Base-by-base conservation (phyloP, 2,113 vertebrate genomes). In the Heliornis fulica region DNA sequence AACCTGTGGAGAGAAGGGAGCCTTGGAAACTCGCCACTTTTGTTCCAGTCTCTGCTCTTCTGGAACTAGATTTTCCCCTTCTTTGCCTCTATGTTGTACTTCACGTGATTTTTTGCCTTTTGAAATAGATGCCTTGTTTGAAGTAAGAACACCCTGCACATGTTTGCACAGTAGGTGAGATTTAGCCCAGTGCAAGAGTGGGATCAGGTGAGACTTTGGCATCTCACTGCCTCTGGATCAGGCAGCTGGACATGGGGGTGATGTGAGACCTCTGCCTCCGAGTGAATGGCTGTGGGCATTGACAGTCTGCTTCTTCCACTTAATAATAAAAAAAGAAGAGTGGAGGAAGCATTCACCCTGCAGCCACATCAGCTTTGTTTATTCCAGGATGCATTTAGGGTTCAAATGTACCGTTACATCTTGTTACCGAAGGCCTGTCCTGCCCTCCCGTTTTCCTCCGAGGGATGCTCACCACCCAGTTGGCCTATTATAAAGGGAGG, bases 201-300 rank as follows among this genome's bases (percentile, higher is more conserved):
- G 15, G 56, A 29, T 6, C 6, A 12, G 21, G 36, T 56, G 59
- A 74, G 65, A 21, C 45, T 59, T 77, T 41, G 57, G 72, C 54
- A 15, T 34, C 2, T 1, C 48, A 1, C n/a, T 0, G 0, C 26
- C 32, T 64, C 43, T 0, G 0, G 48, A 32, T 68, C 72, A 40
- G 53, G 10, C 79, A 22, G 61, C 9, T 0, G 2, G 65, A 17
- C 29, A n/a, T 0, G 0, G 13, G 51, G 46, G 22, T 74, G 92
- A 20, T 0, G 5, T 32, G 41, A 22, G 77, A 51, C 25, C 46
- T 59, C 53, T 89, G 66, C 43, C 48, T 66, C 17, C 0, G n/a
- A 61, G 22, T 5, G 4, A 77, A 29, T 10, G 75, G 31, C 77
- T 50, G 38, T 46, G 31, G 36, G 40, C 56, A 63, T 0, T 1